Base-by-base conservation (phyloP, 1,140 invertebrate genomes). In the Steinernema khuongi region DNA sequence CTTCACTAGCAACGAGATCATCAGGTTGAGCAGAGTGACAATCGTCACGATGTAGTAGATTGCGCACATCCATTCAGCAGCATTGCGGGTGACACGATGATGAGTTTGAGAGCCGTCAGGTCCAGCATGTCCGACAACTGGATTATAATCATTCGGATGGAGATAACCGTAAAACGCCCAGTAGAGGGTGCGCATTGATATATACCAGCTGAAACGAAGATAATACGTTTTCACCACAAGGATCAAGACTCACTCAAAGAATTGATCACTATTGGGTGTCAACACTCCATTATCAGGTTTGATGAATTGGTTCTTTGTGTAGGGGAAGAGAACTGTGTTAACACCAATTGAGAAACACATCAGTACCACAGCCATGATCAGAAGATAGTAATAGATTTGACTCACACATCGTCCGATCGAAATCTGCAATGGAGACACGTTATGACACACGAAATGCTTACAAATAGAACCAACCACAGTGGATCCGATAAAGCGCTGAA, bases 151-250 rank as follows among this genome's bases (percentile, higher is more conserved):
- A 1, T 67, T n/a, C 17, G 66, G 70, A 31, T 71, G 60, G 17
- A 80, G 19, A 26, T 80, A 81, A 11, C 79, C 79, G 67, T 78
- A 80, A 32, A 81, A 77, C 11, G 80, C 72, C 79, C 79, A 80
- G 68, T 72, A 81, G 0, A 80, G 60, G 19, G 66, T 75, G 1
- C 67, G 26, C 74, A 79, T 60, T 30, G 29, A 33, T 41, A 28
- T 29, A 50, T 72, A 30, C 36, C 77, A 17, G 17, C 75, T 76
- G 18, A 31, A 78, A 74, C n/a, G 36, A 68, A 31, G n/a, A 14
- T 14, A 66, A 1, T 43, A 18, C 26, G 19, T 22, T 1, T n/a
- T n/a, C n/a, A n/a, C n/a, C n/a, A n/a, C n/a, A n/a, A n/a, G n/a
- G n/a, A n/a, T n/a, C n/a, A n/a, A n/a, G n/a, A n/a, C n/a, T n/a